Evolutionary conservation across 2,113 vertebrate genomes (phyloP).

Genomic region (Myocastor coypus): DNA sequence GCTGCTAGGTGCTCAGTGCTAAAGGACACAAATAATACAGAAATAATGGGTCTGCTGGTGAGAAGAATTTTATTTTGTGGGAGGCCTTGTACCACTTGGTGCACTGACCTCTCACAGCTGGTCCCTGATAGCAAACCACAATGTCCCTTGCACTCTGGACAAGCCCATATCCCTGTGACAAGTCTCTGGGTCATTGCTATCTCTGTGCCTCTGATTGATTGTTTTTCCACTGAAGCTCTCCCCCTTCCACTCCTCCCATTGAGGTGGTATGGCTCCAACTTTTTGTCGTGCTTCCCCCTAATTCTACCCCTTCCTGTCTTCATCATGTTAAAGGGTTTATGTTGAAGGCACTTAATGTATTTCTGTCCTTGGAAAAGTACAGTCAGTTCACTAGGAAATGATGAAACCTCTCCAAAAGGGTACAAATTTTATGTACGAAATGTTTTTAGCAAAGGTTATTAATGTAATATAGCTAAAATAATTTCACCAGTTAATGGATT

Average conservation of each 20-base stretch:
- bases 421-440: not conserved
- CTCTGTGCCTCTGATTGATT: not conserved
- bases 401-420: slow-evolving; percentile 24
- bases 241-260: not conserved
- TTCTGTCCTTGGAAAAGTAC: slow-evolving; percentile 1
- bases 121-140: not conserved
- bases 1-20: not conserved
- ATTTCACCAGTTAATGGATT: not conserved
- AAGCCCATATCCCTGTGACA: not conserved
- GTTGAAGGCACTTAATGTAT: not conserved
- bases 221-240: not conserved
- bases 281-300: not conserved
- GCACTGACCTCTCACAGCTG: not conserved
- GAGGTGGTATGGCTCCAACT: not conserved
- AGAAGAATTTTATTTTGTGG: slow-evolving; percentile 5
- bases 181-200: not conserved
- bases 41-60: not conserved
- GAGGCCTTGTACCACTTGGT: not conserved
- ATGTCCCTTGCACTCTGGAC: not conserved
- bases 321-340: not conserved
- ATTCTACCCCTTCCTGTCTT: not conserved
- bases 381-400: not conserved
- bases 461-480: not conserved
- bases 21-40: not conserved
- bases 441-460: slow-evolving; percentile 4